These are phyloP conservation scores for Frankliniella fusca DNA, from an alignment of 2,888 invertebrate species.

Conservation along the genomic window DNA sequence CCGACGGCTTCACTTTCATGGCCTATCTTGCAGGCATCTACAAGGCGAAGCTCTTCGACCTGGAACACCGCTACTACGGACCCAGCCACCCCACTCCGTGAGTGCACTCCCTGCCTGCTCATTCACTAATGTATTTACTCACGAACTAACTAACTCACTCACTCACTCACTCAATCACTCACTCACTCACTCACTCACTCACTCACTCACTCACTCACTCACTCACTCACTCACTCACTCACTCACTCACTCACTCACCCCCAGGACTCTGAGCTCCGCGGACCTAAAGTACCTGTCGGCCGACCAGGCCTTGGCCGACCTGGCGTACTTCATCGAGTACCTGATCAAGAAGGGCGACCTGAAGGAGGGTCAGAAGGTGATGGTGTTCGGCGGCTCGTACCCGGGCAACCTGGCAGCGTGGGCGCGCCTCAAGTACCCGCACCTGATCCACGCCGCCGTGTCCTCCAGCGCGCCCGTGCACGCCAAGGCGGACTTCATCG, in stretches of 20 bases:
- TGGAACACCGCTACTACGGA: slow-evolving; percentile 93
- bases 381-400: slow-evolving; percentile 91
- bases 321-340: slow-evolving; percentile 70
- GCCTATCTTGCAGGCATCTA: slow-evolving; percentile 65
- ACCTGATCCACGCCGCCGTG: slow-evolving; percentile 75
- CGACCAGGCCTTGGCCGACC: slow-evolving; percentile 75
- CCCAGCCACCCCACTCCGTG: slow-evolving; percentile 81
- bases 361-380: slow-evolving; percentile 64
- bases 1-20: slow-evolving; percentile 66
- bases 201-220: not conserved
- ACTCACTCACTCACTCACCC: not conserved
- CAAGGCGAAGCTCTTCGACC: slow-evolving; percentile 74
- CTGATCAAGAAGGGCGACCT: slow-evolving; percentile 64
- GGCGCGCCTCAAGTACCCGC: slow-evolving; percentile 80
- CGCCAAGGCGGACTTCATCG: slow-evolving; percentile 25
- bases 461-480: slow-evolving; percentile 75
- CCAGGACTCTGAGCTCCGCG: slow-evolving; percentile 71
- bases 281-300: slow-evolving; percentile 74
- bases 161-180: not conserved
- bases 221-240: not conserved
- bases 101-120: slow-evolving; percentile 44
- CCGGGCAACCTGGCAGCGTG: slow-evolving; percentile 89
- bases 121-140: too few species aligned
- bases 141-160: not conserved
- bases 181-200: not conserved